These are phyloP conservation scores for Dolichopus griseipennis DNA, from an alignment of 2,888 invertebrate genomes.

Conservation along the genomic window DNA sequence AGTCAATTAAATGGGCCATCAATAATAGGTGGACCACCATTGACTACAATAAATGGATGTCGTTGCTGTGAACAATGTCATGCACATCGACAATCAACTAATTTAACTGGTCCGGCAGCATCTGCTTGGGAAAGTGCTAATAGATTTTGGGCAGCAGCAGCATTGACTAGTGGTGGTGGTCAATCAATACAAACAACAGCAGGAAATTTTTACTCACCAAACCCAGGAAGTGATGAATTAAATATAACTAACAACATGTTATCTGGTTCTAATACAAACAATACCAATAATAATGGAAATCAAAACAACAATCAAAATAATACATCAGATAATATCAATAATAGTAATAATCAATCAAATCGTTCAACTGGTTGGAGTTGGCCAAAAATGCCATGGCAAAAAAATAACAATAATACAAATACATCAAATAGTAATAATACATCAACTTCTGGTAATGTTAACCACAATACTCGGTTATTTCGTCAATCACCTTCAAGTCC, in stretches of 20 bases:
- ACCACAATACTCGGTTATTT: slow-evolving; percentile 31
- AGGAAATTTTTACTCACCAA: slow-evolving; percentile 76
- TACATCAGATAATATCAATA: not conserved
- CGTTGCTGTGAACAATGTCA: slow-evolving; percentile 64
- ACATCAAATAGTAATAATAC: slow-evolving; percentile 23
- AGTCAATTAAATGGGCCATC: slow-evolving; percentile 37
- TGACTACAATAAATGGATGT: slow-evolving; percentile 43
- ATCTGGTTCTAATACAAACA: slow-evolving; percentile 31
- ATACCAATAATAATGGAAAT: not conserved
- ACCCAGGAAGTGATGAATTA: slow-evolving; percentile 55
- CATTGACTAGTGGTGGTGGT: slow-evolving; percentile 18
- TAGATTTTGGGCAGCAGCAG: slow-evolving; percentile 46
- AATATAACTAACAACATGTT: slow-evolving; percentile 26
- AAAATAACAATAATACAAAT: slow-evolving; percentile 39
- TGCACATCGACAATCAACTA: slow-evolving; percentile 44
- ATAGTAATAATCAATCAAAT: slow-evolving; percentile 25
- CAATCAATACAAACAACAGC: slow-evolving; percentile 50
- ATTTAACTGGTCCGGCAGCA: slow-evolving; percentile 37
- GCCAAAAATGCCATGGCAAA: slow-evolving; percentile 64
- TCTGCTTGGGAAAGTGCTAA: slow-evolving; percentile 48
- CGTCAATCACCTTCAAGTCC: slow-evolving; percentile 63
- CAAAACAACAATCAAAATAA: slow-evolving; percentile 10
- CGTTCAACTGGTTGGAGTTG: slow-evolving; percentile 53
- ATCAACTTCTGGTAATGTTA: not conserved
- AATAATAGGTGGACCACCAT: slow-evolving; percentile 39